phyloP scores from a whole-genome alignment of 2,888 invertebrate species.

The Cryptocephalus primarius region DNA sequence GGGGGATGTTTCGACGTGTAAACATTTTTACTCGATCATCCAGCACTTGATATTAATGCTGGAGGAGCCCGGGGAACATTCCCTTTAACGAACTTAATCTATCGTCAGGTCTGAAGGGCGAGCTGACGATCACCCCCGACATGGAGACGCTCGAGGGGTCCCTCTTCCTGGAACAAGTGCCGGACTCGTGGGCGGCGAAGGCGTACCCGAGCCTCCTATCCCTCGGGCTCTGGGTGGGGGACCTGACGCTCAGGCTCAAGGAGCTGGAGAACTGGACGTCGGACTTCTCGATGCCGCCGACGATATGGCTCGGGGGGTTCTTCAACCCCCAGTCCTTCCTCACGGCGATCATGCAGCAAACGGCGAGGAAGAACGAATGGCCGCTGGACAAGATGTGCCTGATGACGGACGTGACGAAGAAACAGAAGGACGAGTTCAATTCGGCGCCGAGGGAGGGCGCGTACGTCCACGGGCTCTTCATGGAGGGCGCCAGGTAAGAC shows the following conservation, averaged over 20 bases:
- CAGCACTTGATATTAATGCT: too few species aligned
- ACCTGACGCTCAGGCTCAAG: conserved; percentile 64
- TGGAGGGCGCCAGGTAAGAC: conserved; percentile 69
- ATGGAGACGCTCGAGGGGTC: conserved; percentile 83
- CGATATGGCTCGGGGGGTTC: conserved; percentile 90
- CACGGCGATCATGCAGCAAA: conserved; percentile 96
- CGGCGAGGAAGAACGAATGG: conserved; percentile 91
- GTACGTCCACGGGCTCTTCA: conserved; percentile 76
- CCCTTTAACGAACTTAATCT: too few species aligned
- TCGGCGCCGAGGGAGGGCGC: conserved; percentile 84
- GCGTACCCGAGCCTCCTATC: conserved; percentile 84
- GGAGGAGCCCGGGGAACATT: too few species aligned
- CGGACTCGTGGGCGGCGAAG: conserved; percentile 69
- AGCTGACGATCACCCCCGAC: conserved; percentile 81
- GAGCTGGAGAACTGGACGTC: conserved; percentile 82
- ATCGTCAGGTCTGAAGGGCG: conserved; percentile 43
- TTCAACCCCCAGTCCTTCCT: conserved; percentile 96
- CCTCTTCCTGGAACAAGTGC: conserved; percentile 84
- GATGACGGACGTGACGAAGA: conserved; percentile 91
- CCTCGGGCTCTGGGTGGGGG: conserved; percentile 74
- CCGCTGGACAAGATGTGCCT: conserved; percentile 93
- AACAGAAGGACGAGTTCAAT: conserved; percentile 71
- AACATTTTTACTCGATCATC: too few species aligned
- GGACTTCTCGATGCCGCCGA: conserved; percentile 76
- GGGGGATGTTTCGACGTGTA: too few species aligned